A percentile compares a stretch with the other conserved stretches of the same genome.
These are phyloP conservation scores for Auanema sp. DNA, from an alignment of 2,888 invertebrate species.

Conservation along the genomic window DNA sequence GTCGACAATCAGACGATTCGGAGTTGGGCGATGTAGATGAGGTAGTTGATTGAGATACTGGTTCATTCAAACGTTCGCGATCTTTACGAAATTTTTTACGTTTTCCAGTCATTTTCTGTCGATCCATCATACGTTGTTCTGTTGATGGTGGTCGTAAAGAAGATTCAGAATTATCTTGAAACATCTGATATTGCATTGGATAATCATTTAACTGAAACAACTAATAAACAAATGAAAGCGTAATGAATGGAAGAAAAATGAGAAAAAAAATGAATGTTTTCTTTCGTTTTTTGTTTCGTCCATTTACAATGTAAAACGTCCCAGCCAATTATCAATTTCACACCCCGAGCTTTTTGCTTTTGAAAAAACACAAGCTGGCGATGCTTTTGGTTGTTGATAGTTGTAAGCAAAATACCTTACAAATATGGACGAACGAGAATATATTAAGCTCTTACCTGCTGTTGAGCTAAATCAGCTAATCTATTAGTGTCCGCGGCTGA, in stretches of 20 bases:
- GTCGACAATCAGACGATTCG: constrained; percentile 32
- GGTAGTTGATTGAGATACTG: too few relatives aligned
- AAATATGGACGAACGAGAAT: too few relatives aligned
- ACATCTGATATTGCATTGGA: constrained; percentile 22
- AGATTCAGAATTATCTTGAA: constrained; percentile 15
- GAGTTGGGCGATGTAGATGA: background rate
- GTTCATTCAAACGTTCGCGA: background rate
- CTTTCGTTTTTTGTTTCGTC: too few relatives aligned
- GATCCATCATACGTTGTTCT: constrained; percentile 9
- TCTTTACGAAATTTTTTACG: constrained; percentile 33
- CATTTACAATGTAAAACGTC: too few relatives aligned
- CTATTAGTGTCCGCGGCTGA: constrained; percentile 49
- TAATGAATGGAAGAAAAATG: too few relatives aligned
- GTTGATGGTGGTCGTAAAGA: background rate
- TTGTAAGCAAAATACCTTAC: too few relatives aligned
- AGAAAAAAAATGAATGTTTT: too few relatives aligned
- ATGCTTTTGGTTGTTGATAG: too few relatives aligned
- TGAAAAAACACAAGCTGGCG: too few relatives aligned
- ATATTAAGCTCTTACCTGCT: constrained; percentile 26
- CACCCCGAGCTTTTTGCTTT: too few relatives aligned
- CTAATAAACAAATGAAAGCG: too few relatives aligned
- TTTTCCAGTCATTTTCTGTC: constrained; percentile 24
- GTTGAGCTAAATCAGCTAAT: constrained; percentile 46
- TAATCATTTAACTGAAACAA: constrained; percentile 18
- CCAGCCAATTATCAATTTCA: too few relatives aligned